Base-by-base conservation (phyloP, 1,140 invertebrate genomes). In the Contarinia nasturtii region DNA sequence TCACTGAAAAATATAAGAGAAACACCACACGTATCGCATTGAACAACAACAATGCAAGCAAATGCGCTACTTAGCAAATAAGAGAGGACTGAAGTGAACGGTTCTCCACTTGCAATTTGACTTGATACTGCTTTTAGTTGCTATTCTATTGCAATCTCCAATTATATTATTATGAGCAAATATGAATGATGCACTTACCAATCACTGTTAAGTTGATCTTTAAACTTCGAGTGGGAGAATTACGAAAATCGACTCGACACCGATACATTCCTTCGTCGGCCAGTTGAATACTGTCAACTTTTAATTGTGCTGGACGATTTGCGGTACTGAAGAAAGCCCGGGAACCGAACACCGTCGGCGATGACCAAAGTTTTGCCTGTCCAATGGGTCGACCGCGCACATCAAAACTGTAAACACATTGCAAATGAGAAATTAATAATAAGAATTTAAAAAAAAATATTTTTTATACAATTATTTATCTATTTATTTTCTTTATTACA, bases 161-260 rank as follows among this genome's bases (percentile, higher is more conserved):
- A 4, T 15, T 40, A 15, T 4, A 40, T 40, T 5, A 5, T 4
- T 49, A 18, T 45, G 46, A 51, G 42, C 41, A 46, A 47, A 42
- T 20, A 14, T 43, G 44, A 44, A 19, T n/a, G n/a, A n/a, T n/a
- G n/a, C 47, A 77, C 80, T 81, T 68, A 87, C 84, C 76, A 41
- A 89, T 86, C 52, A 91, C 80, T 45, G 82, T 86, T 47, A 91
- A 77, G 60, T 87, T 87, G 59, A 90, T 77, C 66, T 82, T 82
- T 45, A 80, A 69, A 61, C 89, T 89, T 52, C 82, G 72, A 0
- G 86, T 90, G 0, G 85, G 84, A 1, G 84, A 86, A 60, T 88
- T 85, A 40, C 75, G 75, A 64, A 90, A 91, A 63, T 91, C 87
- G 7, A 90, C 85, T 41, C 87, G 69, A 66, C 87, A 91, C 46